Evolutionary conservation across 1,140 invertebrate species (phyloP).

Genomic region (Nasonia giraulti): DNA sequence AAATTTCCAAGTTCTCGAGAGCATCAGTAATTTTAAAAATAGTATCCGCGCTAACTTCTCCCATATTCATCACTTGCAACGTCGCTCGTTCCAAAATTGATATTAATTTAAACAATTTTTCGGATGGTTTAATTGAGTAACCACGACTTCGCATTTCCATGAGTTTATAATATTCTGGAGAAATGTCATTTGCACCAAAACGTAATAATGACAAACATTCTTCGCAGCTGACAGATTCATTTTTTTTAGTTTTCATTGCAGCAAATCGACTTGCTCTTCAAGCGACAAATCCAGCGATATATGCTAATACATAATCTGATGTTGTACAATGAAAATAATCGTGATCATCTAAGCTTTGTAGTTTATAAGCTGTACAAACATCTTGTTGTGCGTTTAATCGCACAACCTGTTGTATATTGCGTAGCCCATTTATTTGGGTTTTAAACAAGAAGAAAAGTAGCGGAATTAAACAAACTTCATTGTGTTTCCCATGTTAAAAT

Average conservation of each 20-base stretch:
- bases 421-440: no score
- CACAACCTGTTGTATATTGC: no score
- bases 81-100: conserved; percentile 1
- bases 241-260: not conserved
- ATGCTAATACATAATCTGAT: no score
- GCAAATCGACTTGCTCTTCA: not conserved
- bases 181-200: not conserved
- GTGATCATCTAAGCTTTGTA: no score
- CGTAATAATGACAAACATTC: not conserved
- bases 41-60: not conserved
- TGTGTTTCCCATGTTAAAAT: no score
- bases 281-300: conserved; percentile 39
- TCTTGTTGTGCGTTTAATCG: no score
- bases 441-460: no score
- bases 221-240: not conserved
- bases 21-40: not conserved
- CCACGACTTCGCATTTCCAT: conserved; percentile 11
- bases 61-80: not conserved
- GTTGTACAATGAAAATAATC: no score
- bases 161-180: not conserved
- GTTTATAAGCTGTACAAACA: no score
- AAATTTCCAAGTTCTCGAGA: not conserved
- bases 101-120: conserved; percentile 17
- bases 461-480: no score
- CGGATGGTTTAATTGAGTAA: conserved; percentile 3